Conservation (phyloP, 2,888 invertebrate species). For the Hypolimnas misippus region DNA sequence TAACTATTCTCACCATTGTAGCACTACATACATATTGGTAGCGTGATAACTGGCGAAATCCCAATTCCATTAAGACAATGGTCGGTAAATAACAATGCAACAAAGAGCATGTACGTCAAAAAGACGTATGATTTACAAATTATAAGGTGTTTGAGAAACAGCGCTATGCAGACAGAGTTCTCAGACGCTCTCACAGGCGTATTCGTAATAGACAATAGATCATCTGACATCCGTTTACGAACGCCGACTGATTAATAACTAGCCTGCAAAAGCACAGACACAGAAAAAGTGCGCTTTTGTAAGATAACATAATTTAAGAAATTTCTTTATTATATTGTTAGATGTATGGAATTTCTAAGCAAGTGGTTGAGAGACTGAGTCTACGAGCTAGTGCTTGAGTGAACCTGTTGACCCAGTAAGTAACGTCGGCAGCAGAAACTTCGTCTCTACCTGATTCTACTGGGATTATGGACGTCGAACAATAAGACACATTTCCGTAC, state of each 20-base stretch:
- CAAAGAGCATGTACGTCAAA: slow-evolving; percentile 30
- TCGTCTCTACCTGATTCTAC: slow-evolving; percentile 60
- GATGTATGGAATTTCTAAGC: slow-evolving; percentile 34
- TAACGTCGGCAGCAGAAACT: slow-evolving; percentile 68
- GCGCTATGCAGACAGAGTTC: slow-evolving; percentile 60
- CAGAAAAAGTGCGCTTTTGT: slow-evolving; percentile 3
- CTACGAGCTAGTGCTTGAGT: slow-evolving; percentile 50
- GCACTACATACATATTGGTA: slow-evolving; percentile 48
- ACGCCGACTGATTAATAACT: slow-evolving; percentile 69
- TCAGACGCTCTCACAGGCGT: slow-evolving; percentile 60
- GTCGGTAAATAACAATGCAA: slow-evolving; percentile 39
- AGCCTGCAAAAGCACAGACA: slow-evolving; percentile 40
- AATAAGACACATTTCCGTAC: slow-evolving; percentile 12
- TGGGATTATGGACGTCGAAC: slow-evolving; percentile 52
- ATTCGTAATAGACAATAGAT: slow-evolving; percentile 70
- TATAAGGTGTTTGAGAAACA: slow-evolving; percentile 39
- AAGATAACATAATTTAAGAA: slow-evolving; percentile 9
- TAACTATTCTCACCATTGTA: slow-evolving; percentile 60
- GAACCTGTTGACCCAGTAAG: slow-evolving; percentile 76
- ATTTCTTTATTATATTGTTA: slow-evolving; percentile 53
- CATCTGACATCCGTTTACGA: slow-evolving; percentile 67
- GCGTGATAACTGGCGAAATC: slow-evolving; percentile 25
- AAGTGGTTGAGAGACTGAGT: slow-evolving; percentile 71
- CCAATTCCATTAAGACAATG: slow-evolving; percentile 35
- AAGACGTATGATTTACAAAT: slow-evolving; percentile 43